Percentiles rank a stretch among this genome's conserved stretches.
These are phyloP conservation scores for Carapus acus DNA, from an alignment of 2,797 vertebrate species.

Conservation along the genomic window DNA sequence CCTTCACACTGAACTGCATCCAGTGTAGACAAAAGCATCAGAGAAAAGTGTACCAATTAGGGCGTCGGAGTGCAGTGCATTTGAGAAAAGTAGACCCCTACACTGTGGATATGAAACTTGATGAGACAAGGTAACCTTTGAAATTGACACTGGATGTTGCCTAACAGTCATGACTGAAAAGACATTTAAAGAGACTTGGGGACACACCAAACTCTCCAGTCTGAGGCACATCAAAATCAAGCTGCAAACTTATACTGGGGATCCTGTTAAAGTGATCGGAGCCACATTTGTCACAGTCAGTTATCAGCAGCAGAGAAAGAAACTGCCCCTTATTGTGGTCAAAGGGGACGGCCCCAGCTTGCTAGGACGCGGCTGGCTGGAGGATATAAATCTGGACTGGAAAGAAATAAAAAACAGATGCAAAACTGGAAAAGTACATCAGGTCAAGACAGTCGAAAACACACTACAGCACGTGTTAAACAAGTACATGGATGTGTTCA, in stretches of 20 bases:
- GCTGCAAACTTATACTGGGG: constrained; percentile 6
- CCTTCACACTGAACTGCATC: constrained; percentile 2
- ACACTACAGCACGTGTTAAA: constrained; percentile 3
- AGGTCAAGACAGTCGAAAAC: neutral
- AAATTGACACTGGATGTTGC: neutral
- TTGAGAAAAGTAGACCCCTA: constrained; percentile 4
- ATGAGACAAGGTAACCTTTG: neutral
- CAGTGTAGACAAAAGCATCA: no score
- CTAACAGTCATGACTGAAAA: constrained; percentile 3
- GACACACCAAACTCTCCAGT: neutral
- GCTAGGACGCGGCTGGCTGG: constrained; percentile 3
- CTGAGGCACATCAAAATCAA: neutral
- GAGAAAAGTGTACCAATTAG: constrained; percentile 3
- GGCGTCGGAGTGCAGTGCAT: neutral
- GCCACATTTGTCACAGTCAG: neutral
- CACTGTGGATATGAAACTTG: neutral
- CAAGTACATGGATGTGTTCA: constrained; percentile 1
- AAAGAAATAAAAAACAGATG: neutral
- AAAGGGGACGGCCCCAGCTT: constrained; percentile 1
- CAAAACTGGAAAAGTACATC: neutral
- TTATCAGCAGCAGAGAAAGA: constrained; percentile 1
- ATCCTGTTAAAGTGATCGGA: constrained; percentile 10
- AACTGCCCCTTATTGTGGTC: constrained; percentile 5
- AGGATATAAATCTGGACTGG: constrained; percentile 5
- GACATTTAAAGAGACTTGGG: neutral